A percentile compares a stretch with the other conserved stretches of the same genome.
phyloP scores from a whole-genome alignment of 2,888 invertebrate species.

The Alentia gelatinosa region DNA sequence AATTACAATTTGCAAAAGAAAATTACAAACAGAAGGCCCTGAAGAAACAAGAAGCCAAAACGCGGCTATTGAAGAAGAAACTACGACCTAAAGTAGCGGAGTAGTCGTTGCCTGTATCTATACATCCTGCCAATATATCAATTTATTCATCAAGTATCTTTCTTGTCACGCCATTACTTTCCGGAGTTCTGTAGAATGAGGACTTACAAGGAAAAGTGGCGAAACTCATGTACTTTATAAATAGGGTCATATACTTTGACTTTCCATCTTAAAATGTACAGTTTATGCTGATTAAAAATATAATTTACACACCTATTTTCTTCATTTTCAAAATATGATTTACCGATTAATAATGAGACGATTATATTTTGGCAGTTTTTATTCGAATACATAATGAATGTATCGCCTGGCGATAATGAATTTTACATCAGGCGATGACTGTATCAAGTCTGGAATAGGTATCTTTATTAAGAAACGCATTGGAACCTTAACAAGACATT shows the following conservation, averaged over 20 bases:
- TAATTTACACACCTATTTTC: not conserved
- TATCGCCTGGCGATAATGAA: not conserved
- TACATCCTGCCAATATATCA: not conserved
- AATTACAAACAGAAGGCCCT: not conserved
- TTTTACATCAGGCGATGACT: not conserved
- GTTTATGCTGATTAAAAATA: not conserved
- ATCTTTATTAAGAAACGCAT: not conserved
- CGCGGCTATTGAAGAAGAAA: too few relatives aligned
- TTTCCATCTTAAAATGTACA: not conserved
- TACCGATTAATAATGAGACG: too few relatives aligned
- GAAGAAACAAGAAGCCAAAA: not conserved
- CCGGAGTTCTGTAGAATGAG: not conserved
- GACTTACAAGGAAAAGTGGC: too few relatives aligned
- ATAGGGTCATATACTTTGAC: not conserved
- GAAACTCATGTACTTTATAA: too few relatives aligned
- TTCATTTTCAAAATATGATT: too few relatives aligned
- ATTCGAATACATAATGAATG: not conserved
- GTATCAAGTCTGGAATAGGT: not conserved
- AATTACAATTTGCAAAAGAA: constrained; percentile 60
- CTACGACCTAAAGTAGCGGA: not conserved
- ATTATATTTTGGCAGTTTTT: too few relatives aligned
- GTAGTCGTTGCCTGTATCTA: not conserved
- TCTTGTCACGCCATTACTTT: not conserved
- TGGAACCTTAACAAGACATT: not conserved
- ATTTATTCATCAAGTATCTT: not conserved